Evolutionary conservation across 1,140 invertebrate genomes (phyloP).

Genomic region (Eurosta solidaginis): DNA sequence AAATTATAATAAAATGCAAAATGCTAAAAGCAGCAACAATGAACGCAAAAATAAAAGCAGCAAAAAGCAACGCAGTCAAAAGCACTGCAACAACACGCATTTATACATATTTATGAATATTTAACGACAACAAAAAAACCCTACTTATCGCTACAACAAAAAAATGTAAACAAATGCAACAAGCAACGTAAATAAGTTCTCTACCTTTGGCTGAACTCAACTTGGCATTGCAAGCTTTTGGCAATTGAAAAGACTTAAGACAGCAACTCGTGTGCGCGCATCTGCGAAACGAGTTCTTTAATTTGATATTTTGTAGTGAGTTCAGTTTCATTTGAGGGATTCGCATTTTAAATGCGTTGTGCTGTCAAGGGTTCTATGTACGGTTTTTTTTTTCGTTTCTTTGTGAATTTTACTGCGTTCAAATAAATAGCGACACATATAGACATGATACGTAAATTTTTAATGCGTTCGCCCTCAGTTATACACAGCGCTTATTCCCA

Average conservation of each 20-base stretch:
- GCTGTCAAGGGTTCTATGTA: not conserved
- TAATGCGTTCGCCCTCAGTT: not conserved
- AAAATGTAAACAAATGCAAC: not conserved
- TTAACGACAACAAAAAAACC: no score
- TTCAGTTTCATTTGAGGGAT: not conserved
- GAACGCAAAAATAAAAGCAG: not conserved
- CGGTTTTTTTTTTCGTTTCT: no score
- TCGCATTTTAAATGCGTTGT: not conserved
- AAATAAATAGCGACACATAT: not conserved
- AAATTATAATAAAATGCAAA: slow-evolving; percentile 6
- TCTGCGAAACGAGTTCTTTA: not conserved
- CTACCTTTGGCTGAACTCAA: not conserved
- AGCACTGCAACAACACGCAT: not conserved
- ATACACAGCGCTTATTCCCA: not conserved
- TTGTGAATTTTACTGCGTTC: no score
- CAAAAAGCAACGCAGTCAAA: not conserved
- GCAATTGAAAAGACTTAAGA: not conserved
- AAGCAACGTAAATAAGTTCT: not conserved
- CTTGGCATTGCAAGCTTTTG: not conserved
- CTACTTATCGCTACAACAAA: not conserved
- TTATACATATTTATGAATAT: not conserved
- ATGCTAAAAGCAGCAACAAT: not conserved
- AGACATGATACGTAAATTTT: not conserved
- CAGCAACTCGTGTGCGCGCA: not conserved
- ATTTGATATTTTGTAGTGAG: not conserved